Evolutionary conservation across 2,113 vertebrate genomes (phyloP).

Genomic region (Mastomys natalensis): DNA sequence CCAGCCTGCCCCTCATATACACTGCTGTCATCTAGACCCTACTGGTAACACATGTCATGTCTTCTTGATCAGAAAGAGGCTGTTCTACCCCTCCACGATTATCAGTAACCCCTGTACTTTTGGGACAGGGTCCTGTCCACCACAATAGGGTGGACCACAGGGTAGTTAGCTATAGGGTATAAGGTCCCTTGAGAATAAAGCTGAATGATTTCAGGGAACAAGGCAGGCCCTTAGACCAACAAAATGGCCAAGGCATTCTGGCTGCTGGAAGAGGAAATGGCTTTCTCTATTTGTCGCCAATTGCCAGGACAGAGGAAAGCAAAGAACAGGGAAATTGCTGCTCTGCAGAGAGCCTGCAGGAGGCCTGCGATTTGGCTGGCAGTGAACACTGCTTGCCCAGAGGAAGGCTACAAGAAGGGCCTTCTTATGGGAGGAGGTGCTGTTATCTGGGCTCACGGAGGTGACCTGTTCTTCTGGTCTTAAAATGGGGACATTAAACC

Average conservation of each 20-base stretch:
- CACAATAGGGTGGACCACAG: fast-evolving
- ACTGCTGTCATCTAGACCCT: too few relatives aligned
- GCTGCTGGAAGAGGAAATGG: conserved; percentile 14
- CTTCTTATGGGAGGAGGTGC: neutral
- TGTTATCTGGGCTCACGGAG: neutral
- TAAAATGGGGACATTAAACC: conserved; percentile 13
- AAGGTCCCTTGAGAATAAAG: neutral
- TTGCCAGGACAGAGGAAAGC: conserved; percentile 88
- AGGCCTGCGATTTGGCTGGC: neutral
- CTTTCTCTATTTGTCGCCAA: conserved; percentile 64
- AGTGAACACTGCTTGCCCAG: neutral
- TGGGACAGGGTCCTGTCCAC: neutral
- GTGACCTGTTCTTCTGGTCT: neutral
- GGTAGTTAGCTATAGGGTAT: neutral
- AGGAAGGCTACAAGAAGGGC: neutral
- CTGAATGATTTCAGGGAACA: neutral
- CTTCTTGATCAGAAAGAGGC: neutral
- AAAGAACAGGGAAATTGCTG: conserved; percentile 81
- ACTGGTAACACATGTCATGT: fast-evolving
- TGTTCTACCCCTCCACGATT: too few relatives aligned
- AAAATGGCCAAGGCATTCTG: conserved; percentile 33
- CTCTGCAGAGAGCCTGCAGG: neutral
- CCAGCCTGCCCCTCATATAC: neutral
- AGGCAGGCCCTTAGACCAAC: neutral
- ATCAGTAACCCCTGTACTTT: fast-evolving